Evolutionary conservation across 2,113 vertebrate species (phyloP), one percentile per base, ranked within the genome.

Genomic region (Cichladusa arquata): DNA sequence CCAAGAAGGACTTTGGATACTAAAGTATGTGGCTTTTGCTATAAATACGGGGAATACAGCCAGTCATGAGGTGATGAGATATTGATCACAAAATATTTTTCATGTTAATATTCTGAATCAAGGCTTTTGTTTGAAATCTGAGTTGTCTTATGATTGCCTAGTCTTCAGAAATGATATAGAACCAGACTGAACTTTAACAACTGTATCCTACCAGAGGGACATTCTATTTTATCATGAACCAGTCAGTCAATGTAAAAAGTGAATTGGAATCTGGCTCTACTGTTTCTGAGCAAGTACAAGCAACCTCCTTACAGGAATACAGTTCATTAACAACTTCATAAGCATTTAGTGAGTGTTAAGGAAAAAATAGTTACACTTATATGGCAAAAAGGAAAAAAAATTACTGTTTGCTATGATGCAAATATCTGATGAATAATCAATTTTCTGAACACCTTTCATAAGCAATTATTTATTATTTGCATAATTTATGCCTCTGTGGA

Each of bases 361-460:
- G 44, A 64, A 88, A 81, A 48, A 76, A 65, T 1, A 74, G 26
- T 84, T 92, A 57, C 18, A 61, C 61, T 72, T 72, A 40, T 8
- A 72, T 38, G 71, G 40, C 38, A 86, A 69, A 86, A 90, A 62
- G 14, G 1, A 6, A 31, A 51, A 16, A 71, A 71, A 81, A 56
- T 54, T 45, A 73, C 19, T 60, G 9, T 79, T 78, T 87, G 24
- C 44, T 85, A 48, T 48, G 34, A 54, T 64, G 87, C 47, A 93
- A 86, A 89, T 65, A 70, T 17, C 33, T 88, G 82, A 90, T 89
- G 54, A 66, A 70, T 73, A 93, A 85, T 80, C 51, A 33, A 53
- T 69, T 88, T 96, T 93, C 58, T 82, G 38, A 89, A 73, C 33
- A 79, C 45, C 16, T 90, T 94, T 90, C 10, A 9, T 71, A 93